A percentile compares a stretch with the other conserved stretches of the same genome.
phyloP scores from a whole-genome alignment of 2,797 vertebrate species.

The Allobates femoralis region DNA sequence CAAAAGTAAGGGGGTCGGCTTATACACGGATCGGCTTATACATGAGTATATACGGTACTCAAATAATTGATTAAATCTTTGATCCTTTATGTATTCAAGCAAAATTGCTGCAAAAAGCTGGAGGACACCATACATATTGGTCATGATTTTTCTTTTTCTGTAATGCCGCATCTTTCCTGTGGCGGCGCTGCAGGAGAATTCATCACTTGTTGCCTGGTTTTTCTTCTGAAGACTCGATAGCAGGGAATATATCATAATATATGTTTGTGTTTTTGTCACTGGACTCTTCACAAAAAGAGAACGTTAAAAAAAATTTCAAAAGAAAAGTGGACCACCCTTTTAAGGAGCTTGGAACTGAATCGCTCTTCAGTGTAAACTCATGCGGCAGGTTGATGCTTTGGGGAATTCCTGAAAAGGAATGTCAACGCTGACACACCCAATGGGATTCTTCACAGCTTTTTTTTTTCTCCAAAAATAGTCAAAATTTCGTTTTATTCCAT shows the following conservation, averaged over 20 bases:
- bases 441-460: not conserved
- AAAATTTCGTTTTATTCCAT: not conserved
- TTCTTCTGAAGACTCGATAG: too few relatives aligned
- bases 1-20: too few relatives aligned
- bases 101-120: too few relatives aligned
- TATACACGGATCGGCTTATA: too few relatives aligned
- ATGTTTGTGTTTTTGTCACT: too few relatives aligned
- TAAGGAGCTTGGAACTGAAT: not conserved
- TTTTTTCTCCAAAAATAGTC: not conserved
- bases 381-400: not conserved
- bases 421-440: not conserved
- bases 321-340: not conserved
- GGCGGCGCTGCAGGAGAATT: not conserved
- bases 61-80: too few relatives aligned
- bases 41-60: too few relatives aligned
- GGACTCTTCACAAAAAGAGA: not conserved
- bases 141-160: not conserved
- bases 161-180: not conserved
- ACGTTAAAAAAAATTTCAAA: not conserved
- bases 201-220: not conserved
- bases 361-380: not conserved
- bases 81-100: too few relatives aligned
- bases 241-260: too few relatives aligned
- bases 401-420: slow-evolving; percentile 38
- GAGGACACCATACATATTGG: too few relatives aligned